These are phyloP conservation scores for Calliphora vomitoria DNA, from an alignment of 2,888 invertebrate species.

Conservation along the genomic window DNA sequence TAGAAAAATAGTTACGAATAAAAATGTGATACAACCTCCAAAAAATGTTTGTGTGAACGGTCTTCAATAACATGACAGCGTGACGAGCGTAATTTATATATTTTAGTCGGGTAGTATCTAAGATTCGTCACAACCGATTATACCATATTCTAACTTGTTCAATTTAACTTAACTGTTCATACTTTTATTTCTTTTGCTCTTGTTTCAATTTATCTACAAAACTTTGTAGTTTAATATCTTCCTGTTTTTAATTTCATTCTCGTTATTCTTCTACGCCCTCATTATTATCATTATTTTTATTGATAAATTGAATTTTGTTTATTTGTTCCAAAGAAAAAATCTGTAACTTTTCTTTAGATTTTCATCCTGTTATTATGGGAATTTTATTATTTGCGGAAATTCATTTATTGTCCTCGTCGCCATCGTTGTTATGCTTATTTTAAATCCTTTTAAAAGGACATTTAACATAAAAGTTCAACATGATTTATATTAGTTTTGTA, in stretches of 20 bases:
- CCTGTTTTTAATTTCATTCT: background rate
- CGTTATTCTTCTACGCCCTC: background rate
- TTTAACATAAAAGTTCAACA: constrained; percentile 5
- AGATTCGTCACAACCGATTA: too few relatives aligned
- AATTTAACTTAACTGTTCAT: too few relatives aligned
- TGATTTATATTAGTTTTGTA: background rate
- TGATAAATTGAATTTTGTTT: constrained; percentile 44
- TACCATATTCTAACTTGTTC: too few relatives aligned
- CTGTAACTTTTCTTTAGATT: background rate
- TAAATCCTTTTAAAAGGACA: background rate
- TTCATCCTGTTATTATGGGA: background rate
- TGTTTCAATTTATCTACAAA: background rate
- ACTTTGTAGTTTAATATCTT: background rate
- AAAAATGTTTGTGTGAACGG: too few relatives aligned
- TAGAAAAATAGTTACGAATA: too few relatives aligned
- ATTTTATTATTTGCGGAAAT: background rate
- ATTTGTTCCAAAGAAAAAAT: background rate
- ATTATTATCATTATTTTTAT: constrained; percentile 16
- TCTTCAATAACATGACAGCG: too few relatives aligned
- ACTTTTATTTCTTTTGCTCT: background rate
- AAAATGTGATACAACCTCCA: too few relatives aligned
- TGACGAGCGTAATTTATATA: too few relatives aligned
- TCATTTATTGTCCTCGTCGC: background rate
- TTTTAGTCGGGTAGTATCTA: too few relatives aligned
- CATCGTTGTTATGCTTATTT: background rate